Evolutionary conservation across 2,888 invertebrate genomes (phyloP).

Genomic region (Macaria liturata): DNA sequence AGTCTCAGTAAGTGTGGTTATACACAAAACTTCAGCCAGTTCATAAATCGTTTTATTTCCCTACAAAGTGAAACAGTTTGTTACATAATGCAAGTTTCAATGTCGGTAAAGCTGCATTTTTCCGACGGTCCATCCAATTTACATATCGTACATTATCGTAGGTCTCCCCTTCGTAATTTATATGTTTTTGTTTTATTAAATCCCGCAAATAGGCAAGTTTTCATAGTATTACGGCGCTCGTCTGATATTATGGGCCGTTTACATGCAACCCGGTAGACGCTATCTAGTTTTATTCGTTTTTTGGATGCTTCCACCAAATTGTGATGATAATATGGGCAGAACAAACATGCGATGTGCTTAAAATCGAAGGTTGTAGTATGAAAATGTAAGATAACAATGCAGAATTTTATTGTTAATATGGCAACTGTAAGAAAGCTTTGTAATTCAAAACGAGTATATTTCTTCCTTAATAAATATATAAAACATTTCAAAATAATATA

Average conservation of each 20-base stretch:
- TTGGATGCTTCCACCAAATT: constrained; percentile 28
- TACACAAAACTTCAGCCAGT: no score
- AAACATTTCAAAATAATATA: no score
- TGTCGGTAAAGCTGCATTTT: constrained; percentile 31
- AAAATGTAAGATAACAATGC: no score
- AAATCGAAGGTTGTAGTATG: no score
- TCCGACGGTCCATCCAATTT: constrained; percentile 51
- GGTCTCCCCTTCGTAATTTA: constrained; percentile 51
- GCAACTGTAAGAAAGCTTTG: no score
- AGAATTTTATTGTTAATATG: no score
- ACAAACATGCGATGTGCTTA: constrained; percentile 2
- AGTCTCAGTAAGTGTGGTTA: no score
- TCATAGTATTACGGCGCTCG: constrained; percentile 63
- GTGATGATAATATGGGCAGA: constrained; percentile 25
- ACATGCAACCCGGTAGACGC: constrained; percentile 64
- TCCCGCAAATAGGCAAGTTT: constrained; percentile 69
- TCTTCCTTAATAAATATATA: no score
- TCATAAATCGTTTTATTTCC: no score
- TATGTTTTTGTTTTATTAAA: constrained; percentile 67
- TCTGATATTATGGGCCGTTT: constrained; percentile 71
- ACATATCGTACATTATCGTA: constrained; percentile 53
- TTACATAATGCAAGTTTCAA: constrained; percentile 14
- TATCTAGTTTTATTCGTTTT: constrained; percentile 37
- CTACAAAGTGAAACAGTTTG: no score
- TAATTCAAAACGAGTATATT: no score